Evolutionary conservation across 2,113 vertebrate species (phyloP).

Genomic region (Fulica atra): DNA sequence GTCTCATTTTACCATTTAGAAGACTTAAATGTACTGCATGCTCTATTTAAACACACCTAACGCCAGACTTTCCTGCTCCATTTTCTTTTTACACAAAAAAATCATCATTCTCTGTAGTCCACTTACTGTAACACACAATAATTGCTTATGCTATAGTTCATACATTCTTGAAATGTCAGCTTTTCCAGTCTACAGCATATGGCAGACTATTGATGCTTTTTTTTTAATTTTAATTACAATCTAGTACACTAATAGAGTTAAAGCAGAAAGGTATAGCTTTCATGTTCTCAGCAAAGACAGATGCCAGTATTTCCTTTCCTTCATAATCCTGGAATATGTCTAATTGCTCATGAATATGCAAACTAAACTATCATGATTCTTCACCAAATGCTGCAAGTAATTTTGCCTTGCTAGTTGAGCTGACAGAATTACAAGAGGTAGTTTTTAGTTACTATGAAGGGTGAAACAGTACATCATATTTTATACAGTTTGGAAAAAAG

Average conservation of each 20-base stretch:
- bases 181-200: not conserved
- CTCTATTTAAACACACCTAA: not conserved
- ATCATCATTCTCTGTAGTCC: not conserved
- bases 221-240: not conserved
- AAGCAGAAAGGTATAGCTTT: constrained; percentile 45
- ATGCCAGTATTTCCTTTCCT: constrained; percentile 18
- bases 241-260: not conserved
- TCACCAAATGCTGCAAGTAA: constrained; percentile 43
- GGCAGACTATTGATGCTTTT: not conserved
- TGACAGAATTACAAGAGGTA: constrained; percentile 10
- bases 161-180: not conserved
- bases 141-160: not conserved
- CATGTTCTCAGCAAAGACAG: constrained; percentile 13
- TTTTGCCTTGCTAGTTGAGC: constrained; percentile 28
- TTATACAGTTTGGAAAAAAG: constrained; percentile 5
- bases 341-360: constrained; percentile 65
- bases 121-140: not conserved
- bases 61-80: not conserved
- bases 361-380: constrained; percentile 30
- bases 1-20: not conserved
- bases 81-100: not conserved
- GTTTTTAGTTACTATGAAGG: constrained; percentile 29
- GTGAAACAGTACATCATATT: constrained; percentile 53
- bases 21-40: not conserved
- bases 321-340: not conserved